Evolutionary conservation across 2,113 vertebrate genomes (phyloP).

Genomic region (Tiliqua scincoides): DNA sequence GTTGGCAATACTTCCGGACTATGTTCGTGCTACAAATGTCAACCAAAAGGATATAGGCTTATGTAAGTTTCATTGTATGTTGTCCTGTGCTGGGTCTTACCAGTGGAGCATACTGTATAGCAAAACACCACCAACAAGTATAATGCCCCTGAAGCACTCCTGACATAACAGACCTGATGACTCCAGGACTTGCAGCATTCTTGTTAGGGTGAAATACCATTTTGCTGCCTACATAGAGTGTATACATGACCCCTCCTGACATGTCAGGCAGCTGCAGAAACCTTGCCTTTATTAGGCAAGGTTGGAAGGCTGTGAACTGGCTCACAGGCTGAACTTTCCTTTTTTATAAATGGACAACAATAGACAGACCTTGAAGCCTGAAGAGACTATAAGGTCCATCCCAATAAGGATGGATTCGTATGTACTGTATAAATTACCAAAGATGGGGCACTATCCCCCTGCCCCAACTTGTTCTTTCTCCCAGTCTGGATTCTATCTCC

Average conservation of each 20-base stretch:
- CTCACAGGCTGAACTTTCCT: conserved; percentile 27
- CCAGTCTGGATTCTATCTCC: conserved; percentile 40
- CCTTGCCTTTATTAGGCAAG: conserved; percentile 71
- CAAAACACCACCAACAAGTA: background rate
- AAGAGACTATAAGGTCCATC: conserved; percentile 49
- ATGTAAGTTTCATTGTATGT: background rate
- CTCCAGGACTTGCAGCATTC: background rate
- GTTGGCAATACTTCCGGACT: background rate
- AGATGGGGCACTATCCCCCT: conserved; percentile 35
- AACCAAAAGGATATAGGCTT: rapidly evolving
- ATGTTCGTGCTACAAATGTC: background rate
- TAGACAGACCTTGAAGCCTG: conserved; percentile 62
- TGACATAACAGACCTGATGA: conserved; percentile 34
- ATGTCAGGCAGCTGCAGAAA: conserved; percentile 23
- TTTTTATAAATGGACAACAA: conserved; percentile 59
- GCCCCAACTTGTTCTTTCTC: conserved; percentile 47
- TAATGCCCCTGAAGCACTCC: background rate
- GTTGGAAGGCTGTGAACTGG: conserved; percentile 41
- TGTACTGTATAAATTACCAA: conserved; percentile 61
- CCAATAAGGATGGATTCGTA: conserved; percentile 54
- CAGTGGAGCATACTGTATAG: rapidly evolving
- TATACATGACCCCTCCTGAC: background rate
- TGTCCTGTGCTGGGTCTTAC: rapidly evolving
- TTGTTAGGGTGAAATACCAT: background rate
- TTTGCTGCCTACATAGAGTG: conserved; percentile 51